phyloP scores from a whole-genome alignment of 2,888 invertebrate species.

The Scaptomyza flava region DNA sequence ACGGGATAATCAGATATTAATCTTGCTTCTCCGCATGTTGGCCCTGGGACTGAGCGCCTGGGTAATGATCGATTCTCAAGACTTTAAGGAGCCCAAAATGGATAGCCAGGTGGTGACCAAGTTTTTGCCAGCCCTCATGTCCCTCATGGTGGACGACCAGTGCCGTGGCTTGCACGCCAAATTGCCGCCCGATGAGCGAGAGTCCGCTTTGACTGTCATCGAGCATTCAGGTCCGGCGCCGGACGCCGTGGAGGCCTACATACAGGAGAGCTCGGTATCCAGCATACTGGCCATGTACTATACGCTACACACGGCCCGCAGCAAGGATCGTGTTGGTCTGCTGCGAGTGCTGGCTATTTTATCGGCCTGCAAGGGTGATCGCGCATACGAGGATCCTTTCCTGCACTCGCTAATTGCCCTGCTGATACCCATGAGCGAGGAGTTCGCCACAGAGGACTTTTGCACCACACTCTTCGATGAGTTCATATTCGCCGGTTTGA shows the following conservation, averaged over 20 bases:
- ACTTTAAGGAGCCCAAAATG: conserved; percentile 97
- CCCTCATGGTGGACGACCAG: conserved; percentile 95
- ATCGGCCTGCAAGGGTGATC: conserved; percentile 95
- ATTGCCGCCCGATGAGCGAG: conserved; percentile 96
- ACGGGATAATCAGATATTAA: conserved; percentile 95
- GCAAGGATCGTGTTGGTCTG: conserved; percentile 91
- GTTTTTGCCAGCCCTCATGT: conserved; percentile 96
- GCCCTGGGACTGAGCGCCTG: conserved; percentile 96
- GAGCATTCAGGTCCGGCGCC: conserved; percentile 97
- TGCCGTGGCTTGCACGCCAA: conserved; percentile 93
- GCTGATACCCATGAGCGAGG: conserved; percentile 94
- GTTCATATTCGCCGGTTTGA: conserved; percentile 95
- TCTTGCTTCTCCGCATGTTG: conserved; percentile 95
- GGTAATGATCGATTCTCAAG: conserved; percentile 98
- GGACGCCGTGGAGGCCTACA: conserved; percentile 96
- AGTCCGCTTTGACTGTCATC: conserved; percentile 95
- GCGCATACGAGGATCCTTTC: conserved; percentile 97
- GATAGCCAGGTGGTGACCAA: conserved; percentile 97
- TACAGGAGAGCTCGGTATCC: conserved; percentile 95
- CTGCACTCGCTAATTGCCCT: conserved; percentile 93
- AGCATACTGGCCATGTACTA: conserved; percentile 98
- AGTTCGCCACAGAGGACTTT: conserved; percentile 96
- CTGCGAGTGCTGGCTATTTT: conserved; percentile 95
- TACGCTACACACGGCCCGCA: conserved; percentile 93
- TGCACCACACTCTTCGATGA: conserved; percentile 98